phyloP scores from a whole-genome alignment of 2,888 invertebrate genomes.

The Cecidostiba fungosa region DNA sequence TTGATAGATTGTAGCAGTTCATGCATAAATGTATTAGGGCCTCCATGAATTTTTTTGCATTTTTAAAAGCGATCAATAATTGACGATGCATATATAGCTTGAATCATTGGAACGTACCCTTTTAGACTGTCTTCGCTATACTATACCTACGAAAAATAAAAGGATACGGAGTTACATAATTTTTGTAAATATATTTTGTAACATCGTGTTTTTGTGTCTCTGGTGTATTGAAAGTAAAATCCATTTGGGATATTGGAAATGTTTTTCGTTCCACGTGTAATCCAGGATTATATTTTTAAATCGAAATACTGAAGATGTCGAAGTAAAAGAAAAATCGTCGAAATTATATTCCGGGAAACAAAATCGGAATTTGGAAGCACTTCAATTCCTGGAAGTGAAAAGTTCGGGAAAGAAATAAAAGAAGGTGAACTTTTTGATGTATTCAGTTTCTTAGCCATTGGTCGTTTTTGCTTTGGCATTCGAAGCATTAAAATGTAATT shows the following conservation, averaged over 20 bases:
- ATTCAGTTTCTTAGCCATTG: background rate
- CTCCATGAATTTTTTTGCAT: constrained; percentile 30
- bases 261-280: background rate
- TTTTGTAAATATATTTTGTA: too few relatives aligned
- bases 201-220: too few relatives aligned
- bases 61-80: constrained; percentile 35
- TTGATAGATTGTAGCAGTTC: constrained; percentile 27
- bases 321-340: background rate
- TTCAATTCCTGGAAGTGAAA: constrained; percentile 13
- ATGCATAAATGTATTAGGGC: constrained; percentile 51
- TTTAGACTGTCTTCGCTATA: background rate
- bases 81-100: background rate
- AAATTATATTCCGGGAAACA: background rate
- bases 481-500: constrained; percentile 32
- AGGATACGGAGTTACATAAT: background rate
- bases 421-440: constrained; percentile 19
- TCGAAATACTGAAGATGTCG: background rate
- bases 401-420: constrained; percentile 16
- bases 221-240: background rate
- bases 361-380: constrained; percentile 14
- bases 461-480: constrained; percentile 14
- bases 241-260: background rate
- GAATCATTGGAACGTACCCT: background rate
- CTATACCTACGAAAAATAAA: background rate
- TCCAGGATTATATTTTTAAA: background rate